Evolutionary conservation across 2,888 invertebrate genomes (phyloP).

Genomic region (Blastobasis lacticolella): DNA sequence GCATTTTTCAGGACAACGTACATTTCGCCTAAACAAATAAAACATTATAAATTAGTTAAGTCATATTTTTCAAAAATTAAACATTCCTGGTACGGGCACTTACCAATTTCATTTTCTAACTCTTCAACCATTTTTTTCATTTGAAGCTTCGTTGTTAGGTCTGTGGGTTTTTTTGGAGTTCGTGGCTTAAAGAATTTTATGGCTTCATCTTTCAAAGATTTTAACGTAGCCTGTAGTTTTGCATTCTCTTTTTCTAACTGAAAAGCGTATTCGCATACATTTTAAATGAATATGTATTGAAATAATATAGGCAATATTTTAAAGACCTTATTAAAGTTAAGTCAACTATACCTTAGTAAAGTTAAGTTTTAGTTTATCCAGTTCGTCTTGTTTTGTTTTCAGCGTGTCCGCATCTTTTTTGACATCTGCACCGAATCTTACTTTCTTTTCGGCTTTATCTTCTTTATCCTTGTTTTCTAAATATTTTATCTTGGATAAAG

Average conservation of each 20-base stretch:
- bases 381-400: slow-evolving; percentile 65
- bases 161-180: slow-evolving; percentile 82
- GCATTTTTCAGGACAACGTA: slow-evolving; percentile 76
- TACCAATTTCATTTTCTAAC: slow-evolving; percentile 89
- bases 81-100: slow-evolving; percentile 6
- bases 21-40: slow-evolving; percentile 66
- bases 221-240: slow-evolving; percentile 77
- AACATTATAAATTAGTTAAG: neutral
- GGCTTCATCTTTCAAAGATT: slow-evolving; percentile 78
- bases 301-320: neutral
- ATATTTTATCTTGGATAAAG: slow-evolving; percentile 73
- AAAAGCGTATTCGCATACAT: slow-evolving; percentile 5
- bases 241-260: slow-evolving; percentile 78
- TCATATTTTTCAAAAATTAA: neutral
- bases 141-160: slow-evolving; percentile 81
- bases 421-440: slow-evolving; percentile 54
- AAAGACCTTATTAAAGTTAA: neutral
- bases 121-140: slow-evolving; percentile 90
- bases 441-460: slow-evolving; percentile 70
- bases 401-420: slow-evolving; percentile 60
- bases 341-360: slow-evolving; percentile 48
- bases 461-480: slow-evolving; percentile 61
- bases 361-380: slow-evolving; percentile 71
- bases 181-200: slow-evolving; percentile 79
- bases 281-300: neutral